These are phyloP conservation scores for Drosophila prolongata DNA, from an alignment of 2,888 invertebrate species.

Conservation along the genomic window DNA sequence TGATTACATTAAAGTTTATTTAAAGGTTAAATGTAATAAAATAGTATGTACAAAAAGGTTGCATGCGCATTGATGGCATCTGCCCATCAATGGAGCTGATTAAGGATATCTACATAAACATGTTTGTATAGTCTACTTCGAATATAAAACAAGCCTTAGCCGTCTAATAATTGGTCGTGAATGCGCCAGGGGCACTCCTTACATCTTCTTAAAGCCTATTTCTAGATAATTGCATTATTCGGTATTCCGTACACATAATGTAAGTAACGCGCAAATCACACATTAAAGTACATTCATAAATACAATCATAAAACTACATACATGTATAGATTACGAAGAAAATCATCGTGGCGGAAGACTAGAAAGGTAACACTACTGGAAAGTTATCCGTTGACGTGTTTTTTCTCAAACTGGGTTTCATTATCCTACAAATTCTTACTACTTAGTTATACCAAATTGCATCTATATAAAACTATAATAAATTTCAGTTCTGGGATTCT, in stretches of 20 bases:
- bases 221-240: slow-evolving; percentile 73
- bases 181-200: slow-evolving; percentile 11
- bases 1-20: slow-evolving; percentile 23
- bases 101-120: slow-evolving; percentile 31
- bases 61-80: slow-evolving; percentile 19
- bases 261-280: slow-evolving; percentile 24
- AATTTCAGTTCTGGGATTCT: slow-evolving; percentile 39
- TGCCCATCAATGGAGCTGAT: slow-evolving; percentile 24
- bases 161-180: slow-evolving; percentile 65
- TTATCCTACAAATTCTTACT: slow-evolving; percentile 56
- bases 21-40: slow-evolving; percentile 40
- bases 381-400: slow-evolving; percentile 68
- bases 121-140: slow-evolving; percentile 20
- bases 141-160: slow-evolving; percentile 61
- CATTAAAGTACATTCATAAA: slow-evolving; percentile 20
- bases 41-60: slow-evolving; percentile 54
- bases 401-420: slow-evolving; percentile 15
- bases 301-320: slow-evolving; percentile 47
- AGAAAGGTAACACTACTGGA: slow-evolving; percentile 78
- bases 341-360: slow-evolving; percentile 71
- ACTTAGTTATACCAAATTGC: slow-evolving; percentile 34
- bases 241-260: slow-evolving; percentile 56
- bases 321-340: slow-evolving; percentile 43
- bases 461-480: slow-evolving; percentile 13
- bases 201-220: slow-evolving; percentile 37